Conservation (phyloP, 1,140 invertebrate genomes). For the Ips typographus region DNA sequence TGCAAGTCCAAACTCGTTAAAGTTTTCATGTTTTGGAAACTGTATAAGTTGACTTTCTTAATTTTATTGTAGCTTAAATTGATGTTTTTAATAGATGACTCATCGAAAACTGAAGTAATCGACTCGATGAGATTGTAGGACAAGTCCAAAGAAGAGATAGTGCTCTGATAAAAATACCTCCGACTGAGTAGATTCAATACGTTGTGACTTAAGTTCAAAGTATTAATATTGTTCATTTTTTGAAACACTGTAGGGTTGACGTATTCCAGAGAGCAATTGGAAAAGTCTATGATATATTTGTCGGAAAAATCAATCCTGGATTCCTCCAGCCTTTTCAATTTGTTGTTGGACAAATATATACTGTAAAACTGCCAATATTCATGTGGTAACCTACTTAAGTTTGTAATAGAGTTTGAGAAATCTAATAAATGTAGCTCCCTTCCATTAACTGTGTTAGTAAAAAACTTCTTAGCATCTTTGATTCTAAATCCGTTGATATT, state of each 20-base stretch:
- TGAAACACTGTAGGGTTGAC: background rate
- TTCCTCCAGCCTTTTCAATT: too few species aligned
- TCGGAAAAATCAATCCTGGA: background rate
- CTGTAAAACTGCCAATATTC: background rate
- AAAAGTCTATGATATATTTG: background rate
- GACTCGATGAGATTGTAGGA: slow-evolving; percentile 7
- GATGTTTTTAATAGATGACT: background rate
- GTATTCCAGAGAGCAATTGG: slow-evolving; percentile 8
- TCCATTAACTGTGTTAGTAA: background rate
- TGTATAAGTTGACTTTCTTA: slow-evolving; percentile 4
- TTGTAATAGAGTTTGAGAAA: background rate
- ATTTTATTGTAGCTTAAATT: slow-evolving; percentile 9
- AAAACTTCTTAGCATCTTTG: background rate
- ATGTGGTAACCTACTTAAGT: background rate
- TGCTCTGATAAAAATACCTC: background rate
- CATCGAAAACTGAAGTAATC: background rate
- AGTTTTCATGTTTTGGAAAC: background rate
- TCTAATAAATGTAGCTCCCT: background rate
- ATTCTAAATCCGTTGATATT: background rate
- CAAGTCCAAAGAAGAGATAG: slow-evolving; percentile 1
- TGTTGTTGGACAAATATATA: background rate
- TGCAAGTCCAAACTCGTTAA: background rate
- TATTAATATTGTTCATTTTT: background rate
- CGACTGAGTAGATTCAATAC: background rate
- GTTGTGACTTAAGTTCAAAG: slow-evolving; percentile 13